A percentile compares a stretch with the other conserved stretches of the same genome.
Conservation (phyloP, 2,888 invertebrate species). For the Pelosia muscerda region DNA sequence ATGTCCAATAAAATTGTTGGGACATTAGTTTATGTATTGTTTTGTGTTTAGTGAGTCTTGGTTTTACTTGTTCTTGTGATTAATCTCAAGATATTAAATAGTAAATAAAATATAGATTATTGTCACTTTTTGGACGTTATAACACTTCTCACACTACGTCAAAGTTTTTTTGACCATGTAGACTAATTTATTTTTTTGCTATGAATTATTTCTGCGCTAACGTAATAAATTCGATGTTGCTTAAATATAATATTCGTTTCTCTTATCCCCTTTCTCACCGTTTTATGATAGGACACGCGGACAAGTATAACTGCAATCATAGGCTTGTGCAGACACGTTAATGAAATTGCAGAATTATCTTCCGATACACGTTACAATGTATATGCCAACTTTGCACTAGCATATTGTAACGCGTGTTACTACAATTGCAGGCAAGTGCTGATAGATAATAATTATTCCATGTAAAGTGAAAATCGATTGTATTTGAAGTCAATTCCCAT, state of each 20-base stretch:
- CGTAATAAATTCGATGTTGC: conserved; percentile 81
- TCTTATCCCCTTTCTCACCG: conserved; percentile 18
- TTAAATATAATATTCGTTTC: conserved; percentile 50
- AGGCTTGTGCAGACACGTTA: no score
- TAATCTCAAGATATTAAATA: conserved; percentile 62
- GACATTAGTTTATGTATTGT: conserved; percentile 69
- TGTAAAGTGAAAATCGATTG: no score
- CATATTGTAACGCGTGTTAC: no score
- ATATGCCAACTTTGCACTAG: no score
- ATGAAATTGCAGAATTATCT: no score
- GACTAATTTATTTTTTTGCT: conserved; percentile 62
- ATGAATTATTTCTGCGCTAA: conserved; percentile 75
- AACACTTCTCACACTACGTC: conserved; percentile 55
- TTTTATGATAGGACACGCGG: no score
- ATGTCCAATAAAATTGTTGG: conserved; percentile 64
- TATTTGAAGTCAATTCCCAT: no score
- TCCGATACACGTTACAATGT: no score
- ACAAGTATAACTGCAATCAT: no score
- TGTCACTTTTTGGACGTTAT: conserved; percentile 49
- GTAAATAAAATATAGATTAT: conserved; percentile 45
- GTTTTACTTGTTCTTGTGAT: conserved; percentile 81
- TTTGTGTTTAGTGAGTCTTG: conserved; percentile 87
- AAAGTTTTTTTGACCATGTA: conserved; percentile 46
- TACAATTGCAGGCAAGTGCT: no score
- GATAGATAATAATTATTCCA: no score